Conservation (phyloP, 2,797 vertebrate genomes). For the Myripristis murdjan region DNA sequence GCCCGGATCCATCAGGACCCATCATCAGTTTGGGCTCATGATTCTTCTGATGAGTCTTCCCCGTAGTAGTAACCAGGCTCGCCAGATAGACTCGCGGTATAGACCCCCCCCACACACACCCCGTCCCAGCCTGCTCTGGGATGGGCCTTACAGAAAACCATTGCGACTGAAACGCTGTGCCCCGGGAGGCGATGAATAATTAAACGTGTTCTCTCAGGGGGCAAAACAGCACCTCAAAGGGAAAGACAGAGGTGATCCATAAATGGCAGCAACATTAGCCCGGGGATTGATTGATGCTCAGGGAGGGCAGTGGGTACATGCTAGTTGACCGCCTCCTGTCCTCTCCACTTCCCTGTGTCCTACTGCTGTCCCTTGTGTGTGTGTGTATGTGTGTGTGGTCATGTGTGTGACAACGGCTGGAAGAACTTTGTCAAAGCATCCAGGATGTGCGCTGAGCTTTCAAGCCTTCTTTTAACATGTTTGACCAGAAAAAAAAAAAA, state of each 20-base stretch:
- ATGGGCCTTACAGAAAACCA: slow-evolving; percentile 10
- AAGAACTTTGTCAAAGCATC: slow-evolving; percentile 18
- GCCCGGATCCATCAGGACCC: too few relatives aligned
- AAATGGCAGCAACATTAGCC: slow-evolving; percentile 52
- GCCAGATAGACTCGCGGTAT: slow-evolving; percentile 9
- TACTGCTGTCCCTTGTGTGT: slow-evolving; percentile 5
- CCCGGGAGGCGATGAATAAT: slow-evolving; percentile 65
- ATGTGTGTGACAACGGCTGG: background rate
- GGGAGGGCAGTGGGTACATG: slow-evolving; percentile 38
- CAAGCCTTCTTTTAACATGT: slow-evolving; percentile 39
- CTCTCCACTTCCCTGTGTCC: slow-evolving; percentile 23
- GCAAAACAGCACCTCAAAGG: slow-evolving; percentile 23
- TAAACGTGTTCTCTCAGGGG: slow-evolving; percentile 49
- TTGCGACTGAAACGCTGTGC: slow-evolving; percentile 60
- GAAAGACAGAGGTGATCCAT: slow-evolving; percentile 24
- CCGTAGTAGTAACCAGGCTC: slow-evolving; percentile 7
- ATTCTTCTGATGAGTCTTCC: background rate
- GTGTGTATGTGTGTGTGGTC: slow-evolving; percentile 6
- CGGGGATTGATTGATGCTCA: slow-evolving; percentile 57
- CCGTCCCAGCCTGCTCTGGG: background rate
- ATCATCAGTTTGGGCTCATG: too few relatives aligned
- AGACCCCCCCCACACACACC: background rate
- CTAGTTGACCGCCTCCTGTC: slow-evolving; percentile 23
- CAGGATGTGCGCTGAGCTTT: slow-evolving; percentile 25
- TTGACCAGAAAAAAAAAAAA: too few relatives aligned